A percentile compares a stretch with the other conserved stretches of the same genome.
Conservation (phyloP, 2,113 vertebrate species). For the Paracanthobrama guichenoti region DNA sequence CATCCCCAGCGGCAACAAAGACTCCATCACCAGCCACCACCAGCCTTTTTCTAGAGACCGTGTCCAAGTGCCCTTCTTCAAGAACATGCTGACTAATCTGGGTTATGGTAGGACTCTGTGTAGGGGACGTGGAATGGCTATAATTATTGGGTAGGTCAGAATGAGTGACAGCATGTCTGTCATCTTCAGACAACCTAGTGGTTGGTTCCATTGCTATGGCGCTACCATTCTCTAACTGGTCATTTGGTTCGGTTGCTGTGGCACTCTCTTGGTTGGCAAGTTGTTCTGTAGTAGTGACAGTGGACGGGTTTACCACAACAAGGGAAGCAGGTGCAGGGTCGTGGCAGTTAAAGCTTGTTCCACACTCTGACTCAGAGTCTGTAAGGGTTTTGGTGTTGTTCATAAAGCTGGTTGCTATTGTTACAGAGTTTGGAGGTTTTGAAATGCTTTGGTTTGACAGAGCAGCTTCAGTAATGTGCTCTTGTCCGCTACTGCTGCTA, state of each 20-base stretch:
- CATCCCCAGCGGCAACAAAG: conserved; percentile 19
- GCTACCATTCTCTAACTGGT: conserved; percentile 78
- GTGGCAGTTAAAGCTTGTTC: conserved; percentile 92
- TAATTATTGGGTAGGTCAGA: conserved; percentile 47
- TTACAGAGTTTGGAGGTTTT: conserved; percentile 77
- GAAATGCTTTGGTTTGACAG: conserved; percentile 96
- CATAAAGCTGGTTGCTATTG: conserved; percentile 70
- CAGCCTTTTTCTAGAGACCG: conserved; percentile 36
- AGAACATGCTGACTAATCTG: conserved; percentile 28
- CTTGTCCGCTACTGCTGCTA: conserved; percentile 61
- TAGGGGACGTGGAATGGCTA: conserved; percentile 35
- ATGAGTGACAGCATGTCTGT: conserved; percentile 30
- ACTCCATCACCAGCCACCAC: conserved; percentile 31
- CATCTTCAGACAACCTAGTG: conserved; percentile 40
- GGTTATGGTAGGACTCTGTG: background rate
- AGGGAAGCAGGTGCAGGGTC: conserved; percentile 66
- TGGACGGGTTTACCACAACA: conserved; percentile 59
- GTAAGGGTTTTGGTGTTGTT: conserved; percentile 75
- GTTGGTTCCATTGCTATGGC: conserved; percentile 63
- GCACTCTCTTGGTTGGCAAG: conserved; percentile 87
- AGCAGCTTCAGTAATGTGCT: conserved; percentile 85
- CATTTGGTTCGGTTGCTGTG: conserved; percentile 86
- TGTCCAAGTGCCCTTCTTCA: conserved; percentile 41
- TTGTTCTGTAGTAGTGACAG: conserved; percentile 76
- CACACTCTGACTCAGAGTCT: conserved; percentile 82